phyloP scores from a whole-genome alignment of 2,797 vertebrate species.

The Rallus crepitans region DNA sequence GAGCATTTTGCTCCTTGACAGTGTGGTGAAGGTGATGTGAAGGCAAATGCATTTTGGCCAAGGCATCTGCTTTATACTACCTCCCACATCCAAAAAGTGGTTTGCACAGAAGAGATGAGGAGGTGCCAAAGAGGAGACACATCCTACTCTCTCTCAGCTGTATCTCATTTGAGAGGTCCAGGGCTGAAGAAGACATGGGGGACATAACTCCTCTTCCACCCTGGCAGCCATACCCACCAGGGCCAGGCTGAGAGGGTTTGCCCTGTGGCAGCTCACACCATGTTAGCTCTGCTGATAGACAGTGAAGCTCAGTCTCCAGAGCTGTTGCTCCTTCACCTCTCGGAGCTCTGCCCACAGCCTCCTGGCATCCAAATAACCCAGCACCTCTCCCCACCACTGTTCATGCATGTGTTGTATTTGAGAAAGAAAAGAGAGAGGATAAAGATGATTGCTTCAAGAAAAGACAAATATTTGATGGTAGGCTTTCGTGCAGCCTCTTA shows the following conservation, averaged over 20 bases:
- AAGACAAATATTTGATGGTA: slow-evolving; percentile 59
- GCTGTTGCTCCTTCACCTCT: neutral
- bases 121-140: rapidly evolving
- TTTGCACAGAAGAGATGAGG: neutral
- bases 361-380: neutral
- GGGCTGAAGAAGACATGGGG: neutral
- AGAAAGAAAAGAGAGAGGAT: slow-evolving; percentile 1
- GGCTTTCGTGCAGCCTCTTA: slow-evolving; percentile 41
- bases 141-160: neutral
- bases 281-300: neutral
- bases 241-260: neutral
- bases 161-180: neutral
- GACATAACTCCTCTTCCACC: neutral
- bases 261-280: neutral
- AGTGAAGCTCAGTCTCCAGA: neutral
- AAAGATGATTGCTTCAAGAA: slow-evolving; percentile 41
- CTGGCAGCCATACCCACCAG: neutral
- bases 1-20: neutral
- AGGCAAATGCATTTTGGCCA: neutral
- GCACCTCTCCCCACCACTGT: neutral
- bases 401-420: neutral
- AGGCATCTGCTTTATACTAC: neutral
- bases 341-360: neutral
- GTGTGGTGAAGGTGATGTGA: neutral
- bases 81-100: neutral